Conservation (phyloP, 2,888 invertebrate genomes). For the Cryptocephalus primarius region DNA sequence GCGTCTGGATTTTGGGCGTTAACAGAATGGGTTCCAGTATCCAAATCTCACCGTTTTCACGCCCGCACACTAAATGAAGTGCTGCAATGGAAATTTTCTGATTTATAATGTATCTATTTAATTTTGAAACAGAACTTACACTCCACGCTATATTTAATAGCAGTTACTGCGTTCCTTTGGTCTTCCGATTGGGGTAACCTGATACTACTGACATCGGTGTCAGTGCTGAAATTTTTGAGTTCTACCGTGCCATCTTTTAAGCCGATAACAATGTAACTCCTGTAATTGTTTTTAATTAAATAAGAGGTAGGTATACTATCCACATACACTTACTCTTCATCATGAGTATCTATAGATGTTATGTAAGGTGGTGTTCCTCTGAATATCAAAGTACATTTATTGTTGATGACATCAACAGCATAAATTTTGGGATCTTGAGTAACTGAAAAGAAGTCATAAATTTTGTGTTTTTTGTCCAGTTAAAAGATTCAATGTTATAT, state of each 20-base stretch:
- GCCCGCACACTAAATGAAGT: conserved; percentile 46
- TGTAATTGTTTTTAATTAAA: conserved; percentile 15
- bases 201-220: conserved; percentile 15
- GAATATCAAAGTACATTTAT: conserved; percentile 37
- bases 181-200: conserved; percentile 12
- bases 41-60: conserved; percentile 47
- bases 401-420: conserved; percentile 41
- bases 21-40: conserved; percentile 49
- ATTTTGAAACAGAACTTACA: conserved; percentile 30
- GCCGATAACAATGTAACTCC: conserved; percentile 40
- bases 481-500: background rate
- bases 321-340: conserved; percentile 38
- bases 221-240: conserved; percentile 36
- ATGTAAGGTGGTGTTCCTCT: conserved; percentile 35
- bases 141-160: conserved; percentile 46
- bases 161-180: conserved; percentile 19
- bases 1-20: conserved; percentile 36
- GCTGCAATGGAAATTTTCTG: conserved; percentile 30
- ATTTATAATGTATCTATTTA: background rate
- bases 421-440: conserved; percentile 38
- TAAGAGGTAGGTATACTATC: background rate
- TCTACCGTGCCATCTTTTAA: conserved; percentile 40
- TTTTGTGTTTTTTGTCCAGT: too few relatives aligned
- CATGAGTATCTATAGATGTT: conserved; percentile 40
- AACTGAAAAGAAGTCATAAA: conserved; percentile 9